Evolutionary conservation across 2,888 invertebrate genomes (phyloP).

Genomic region (Diarsia rubi): DNA sequence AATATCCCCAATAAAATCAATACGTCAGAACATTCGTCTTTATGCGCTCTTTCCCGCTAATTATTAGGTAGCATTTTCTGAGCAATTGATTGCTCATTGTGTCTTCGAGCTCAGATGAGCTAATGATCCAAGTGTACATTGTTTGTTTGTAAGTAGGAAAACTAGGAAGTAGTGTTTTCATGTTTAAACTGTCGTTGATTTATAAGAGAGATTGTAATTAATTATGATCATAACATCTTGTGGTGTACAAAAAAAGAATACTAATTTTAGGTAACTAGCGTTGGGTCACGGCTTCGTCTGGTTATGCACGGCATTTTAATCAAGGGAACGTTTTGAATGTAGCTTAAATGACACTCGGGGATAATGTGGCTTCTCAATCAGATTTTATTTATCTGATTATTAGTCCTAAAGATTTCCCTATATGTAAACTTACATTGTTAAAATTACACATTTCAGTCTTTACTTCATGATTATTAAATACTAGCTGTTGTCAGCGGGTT

Average conservation of each 20-base stretch:
- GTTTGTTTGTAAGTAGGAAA: conserved; percentile 22
- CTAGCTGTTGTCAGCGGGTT: too few relatives aligned
- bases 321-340: too few relatives aligned
- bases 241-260: not conserved
- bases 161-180: conserved; percentile 25
- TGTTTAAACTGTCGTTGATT: not conserved
- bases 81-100: conserved; percentile 81
- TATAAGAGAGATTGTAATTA: not conserved
- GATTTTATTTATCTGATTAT: too few relatives aligned
- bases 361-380: too few relatives aligned
- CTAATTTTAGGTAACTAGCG: too few relatives aligned
- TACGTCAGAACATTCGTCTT: conserved; percentile 66
- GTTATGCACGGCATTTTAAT: too few relatives aligned
- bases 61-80: conserved; percentile 78
- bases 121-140: conserved; percentile 59
- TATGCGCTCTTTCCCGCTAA: conserved; percentile 68
- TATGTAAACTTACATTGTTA: too few relatives aligned
- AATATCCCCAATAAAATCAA: conserved; percentile 11
- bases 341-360: too few relatives aligned
- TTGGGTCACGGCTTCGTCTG: too few relatives aligned
- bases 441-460: too few relatives aligned
- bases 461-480: too few relatives aligned
- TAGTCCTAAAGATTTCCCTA: too few relatives aligned
- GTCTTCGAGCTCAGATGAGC: conserved; percentile 64
- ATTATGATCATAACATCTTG: not conserved